Evolutionary conservation across 2,888 invertebrate species (phyloP).

Genomic region (Aspidiotus destructor): DNA sequence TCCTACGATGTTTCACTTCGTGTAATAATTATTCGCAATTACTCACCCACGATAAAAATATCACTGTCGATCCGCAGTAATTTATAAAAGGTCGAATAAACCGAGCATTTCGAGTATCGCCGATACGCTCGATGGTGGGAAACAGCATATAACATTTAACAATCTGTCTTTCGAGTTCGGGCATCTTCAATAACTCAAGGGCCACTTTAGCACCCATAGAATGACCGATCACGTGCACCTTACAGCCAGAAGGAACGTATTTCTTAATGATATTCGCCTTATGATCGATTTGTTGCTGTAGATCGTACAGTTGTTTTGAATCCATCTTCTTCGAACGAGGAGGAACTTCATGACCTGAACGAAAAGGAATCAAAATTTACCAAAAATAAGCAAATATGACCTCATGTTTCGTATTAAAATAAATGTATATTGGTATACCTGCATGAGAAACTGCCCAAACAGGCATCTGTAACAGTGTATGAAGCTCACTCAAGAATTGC

Average conservation of each 20-base stretch:
- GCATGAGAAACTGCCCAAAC: constrained; percentile 74
- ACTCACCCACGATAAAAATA: constrained; percentile 37
- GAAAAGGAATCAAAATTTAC: no score
- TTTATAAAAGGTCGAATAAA: constrained; percentile 49
- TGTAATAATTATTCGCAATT: background rate
- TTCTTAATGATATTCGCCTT: constrained; percentile 65
- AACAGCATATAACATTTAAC: constrained; percentile 61
- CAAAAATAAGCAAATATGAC: background rate
- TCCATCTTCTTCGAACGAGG: constrained; percentile 12
- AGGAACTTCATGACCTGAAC: constrained; percentile 35
- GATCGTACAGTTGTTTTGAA: constrained; percentile 49
- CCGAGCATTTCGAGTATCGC: constrained; percentile 61
- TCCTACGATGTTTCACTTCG: no score
- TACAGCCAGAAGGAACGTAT: constrained; percentile 60
- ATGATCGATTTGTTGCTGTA: constrained; percentile 69
- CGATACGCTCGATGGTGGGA: constrained; percentile 78
- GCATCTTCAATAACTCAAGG: constrained; percentile 57
- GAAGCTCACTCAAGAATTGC: constrained; percentile 58
- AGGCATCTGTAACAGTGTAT: constrained; percentile 54
- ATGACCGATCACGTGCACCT: constrained; percentile 75
- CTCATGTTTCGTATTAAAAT: background rate
- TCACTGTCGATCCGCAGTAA: constrained; percentile 34
- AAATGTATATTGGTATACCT: constrained; percentile 47
- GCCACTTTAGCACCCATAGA: constrained; percentile 83
- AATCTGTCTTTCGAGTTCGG: constrained; percentile 45